These are phyloP conservation scores for Drosophila ficusphila DNA, from an alignment of 1,140 invertebrate genomes.

Conservation along the genomic window DNA sequence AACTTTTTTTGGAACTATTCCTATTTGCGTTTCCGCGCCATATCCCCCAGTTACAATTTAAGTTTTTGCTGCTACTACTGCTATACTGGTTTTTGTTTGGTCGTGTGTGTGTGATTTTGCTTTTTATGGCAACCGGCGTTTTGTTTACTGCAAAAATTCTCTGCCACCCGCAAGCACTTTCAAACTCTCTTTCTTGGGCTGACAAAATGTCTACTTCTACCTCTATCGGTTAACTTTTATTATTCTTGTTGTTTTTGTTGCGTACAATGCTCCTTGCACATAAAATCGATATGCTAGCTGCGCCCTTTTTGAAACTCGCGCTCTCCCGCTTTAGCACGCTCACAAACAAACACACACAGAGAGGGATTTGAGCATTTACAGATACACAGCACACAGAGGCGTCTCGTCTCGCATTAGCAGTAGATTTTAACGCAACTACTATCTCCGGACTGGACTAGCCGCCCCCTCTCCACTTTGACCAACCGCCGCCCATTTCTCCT, in stretches of 20 bases:
- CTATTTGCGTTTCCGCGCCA: slow-evolving; percentile 67
- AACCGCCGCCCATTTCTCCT: slow-evolving; percentile 17
- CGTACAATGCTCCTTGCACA: slow-evolving; percentile 69
- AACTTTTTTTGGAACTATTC: slow-evolving; percentile 42
- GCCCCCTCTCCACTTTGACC: slow-evolving; percentile 1
- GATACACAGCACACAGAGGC: slow-evolving; percentile 64
- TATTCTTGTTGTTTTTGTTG: slow-evolving; percentile 21
- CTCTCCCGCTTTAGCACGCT: slow-evolving; percentile 20
- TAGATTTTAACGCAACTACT: slow-evolving; percentile 55
- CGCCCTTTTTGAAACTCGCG: slow-evolving; percentile 71
- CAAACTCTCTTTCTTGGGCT: not conserved
- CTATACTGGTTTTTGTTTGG: not conserved
- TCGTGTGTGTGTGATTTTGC: slow-evolving; percentile 2
- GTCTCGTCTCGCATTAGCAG: slow-evolving; percentile 34
- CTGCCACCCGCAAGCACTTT: not conserved
- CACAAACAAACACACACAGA: slow-evolving; percentile 12
- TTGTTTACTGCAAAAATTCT: slow-evolving; percentile 47
- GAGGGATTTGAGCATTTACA: slow-evolving; percentile 46
- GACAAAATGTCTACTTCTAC: slow-evolving; percentile 26
- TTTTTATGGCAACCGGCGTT: slow-evolving; percentile 58
- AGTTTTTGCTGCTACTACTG: slow-evolving; percentile 1
- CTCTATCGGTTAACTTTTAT: slow-evolving; percentile 9
- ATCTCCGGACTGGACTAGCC: slow-evolving; percentile 9
- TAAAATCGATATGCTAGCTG: slow-evolving; percentile 76
- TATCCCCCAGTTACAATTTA: slow-evolving; percentile 16